phyloP scores from a whole-genome alignment of 2,113 vertebrate genomes.

The Lasiurus borealis region DNA sequence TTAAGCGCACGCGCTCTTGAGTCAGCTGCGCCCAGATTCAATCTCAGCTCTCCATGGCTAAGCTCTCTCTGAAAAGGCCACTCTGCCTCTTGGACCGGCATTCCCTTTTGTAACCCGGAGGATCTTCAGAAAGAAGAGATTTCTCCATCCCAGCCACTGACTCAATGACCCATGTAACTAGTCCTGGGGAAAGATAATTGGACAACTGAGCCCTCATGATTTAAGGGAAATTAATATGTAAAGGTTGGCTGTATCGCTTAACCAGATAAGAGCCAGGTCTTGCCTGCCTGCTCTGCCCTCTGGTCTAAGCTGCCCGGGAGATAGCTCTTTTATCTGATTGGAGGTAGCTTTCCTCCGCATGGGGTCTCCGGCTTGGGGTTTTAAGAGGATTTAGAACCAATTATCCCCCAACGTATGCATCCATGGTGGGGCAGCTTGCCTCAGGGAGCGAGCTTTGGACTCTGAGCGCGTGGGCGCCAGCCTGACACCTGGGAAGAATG shows the following conservation, averaged over 20 bases:
- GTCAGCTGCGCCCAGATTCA: not conserved
- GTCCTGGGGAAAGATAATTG: conserved; percentile 51
- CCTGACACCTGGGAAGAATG: not conserved
- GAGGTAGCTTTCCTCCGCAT: not conserved
- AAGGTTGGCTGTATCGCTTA: not conserved
- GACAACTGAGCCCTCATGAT: conserved; percentile 18
- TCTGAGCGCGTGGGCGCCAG: not conserved
- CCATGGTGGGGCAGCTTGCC: not conserved
- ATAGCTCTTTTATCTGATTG: conserved; percentile 48
- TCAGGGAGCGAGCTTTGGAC: not conserved
- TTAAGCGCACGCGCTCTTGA: not conserved
- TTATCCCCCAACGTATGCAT: not conserved
- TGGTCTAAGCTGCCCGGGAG: not conserved
- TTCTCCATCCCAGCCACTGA: not conserved
- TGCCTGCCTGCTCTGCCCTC: not conserved
- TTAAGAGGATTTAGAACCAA: conserved; percentile 19
- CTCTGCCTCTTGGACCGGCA: not conserved
- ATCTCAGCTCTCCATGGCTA: not conserved
- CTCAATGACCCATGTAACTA: conserved; percentile 45
- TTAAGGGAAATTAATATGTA: conserved; percentile 63
- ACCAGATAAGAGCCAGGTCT: conserved; percentile 27
- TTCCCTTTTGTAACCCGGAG: not conserved
- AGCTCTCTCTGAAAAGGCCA: not conserved
- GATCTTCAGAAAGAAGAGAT: conserved; percentile 6
- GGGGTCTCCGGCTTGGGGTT: not conserved